Conservation (phyloP, 2,888 invertebrate genomes). For the Aphidius colemani region DNA sequence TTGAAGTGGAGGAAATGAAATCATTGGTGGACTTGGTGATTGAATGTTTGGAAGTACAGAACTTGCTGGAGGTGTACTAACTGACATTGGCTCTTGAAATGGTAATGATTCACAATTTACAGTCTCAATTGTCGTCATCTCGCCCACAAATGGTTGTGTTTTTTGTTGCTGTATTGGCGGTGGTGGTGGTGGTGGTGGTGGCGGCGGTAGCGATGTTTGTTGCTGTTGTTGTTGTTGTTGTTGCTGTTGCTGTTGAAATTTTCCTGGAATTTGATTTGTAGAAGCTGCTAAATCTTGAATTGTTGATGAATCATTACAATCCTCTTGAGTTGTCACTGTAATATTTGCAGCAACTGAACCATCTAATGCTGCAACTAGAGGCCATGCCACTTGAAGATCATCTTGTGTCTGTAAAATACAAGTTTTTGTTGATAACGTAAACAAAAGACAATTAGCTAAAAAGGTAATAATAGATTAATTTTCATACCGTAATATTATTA, state of each 20-base stretch:
- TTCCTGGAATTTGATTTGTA: constrained; percentile 18
- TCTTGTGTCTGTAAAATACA: constrained; percentile 60
- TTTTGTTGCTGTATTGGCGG: constrained; percentile 36
- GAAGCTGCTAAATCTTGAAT: constrained; percentile 46
- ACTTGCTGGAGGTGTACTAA: constrained; percentile 40
- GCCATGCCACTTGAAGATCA: constrained; percentile 65
- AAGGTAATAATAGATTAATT: constrained; percentile 5
- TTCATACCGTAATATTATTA: constrained; percentile 34
- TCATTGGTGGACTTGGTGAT: constrained; percentile 51
- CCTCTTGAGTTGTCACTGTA: constrained; percentile 51
- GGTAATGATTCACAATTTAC: constrained; percentile 53
- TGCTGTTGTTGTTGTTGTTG: constrained; percentile 38
- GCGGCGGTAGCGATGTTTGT: constrained; percentile 14
- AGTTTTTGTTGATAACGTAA: neutral
- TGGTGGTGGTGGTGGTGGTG: neutral
- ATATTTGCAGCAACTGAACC: constrained; percentile 55
- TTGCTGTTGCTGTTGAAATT: constrained; percentile 32
- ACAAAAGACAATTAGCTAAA: neutral
- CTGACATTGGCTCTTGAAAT: constrained; percentile 41
- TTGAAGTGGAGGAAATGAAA: constrained; percentile 55
- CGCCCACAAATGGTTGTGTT: constrained; percentile 7
- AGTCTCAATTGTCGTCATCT: constrained; percentile 15
- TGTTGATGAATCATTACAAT: constrained; percentile 49
- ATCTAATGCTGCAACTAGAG: constrained; percentile 62
- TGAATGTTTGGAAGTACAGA: constrained; percentile 55